phyloP scores from a whole-genome alignment of 2,888 invertebrate genomes.

The Drosophila meridiana region DNA sequence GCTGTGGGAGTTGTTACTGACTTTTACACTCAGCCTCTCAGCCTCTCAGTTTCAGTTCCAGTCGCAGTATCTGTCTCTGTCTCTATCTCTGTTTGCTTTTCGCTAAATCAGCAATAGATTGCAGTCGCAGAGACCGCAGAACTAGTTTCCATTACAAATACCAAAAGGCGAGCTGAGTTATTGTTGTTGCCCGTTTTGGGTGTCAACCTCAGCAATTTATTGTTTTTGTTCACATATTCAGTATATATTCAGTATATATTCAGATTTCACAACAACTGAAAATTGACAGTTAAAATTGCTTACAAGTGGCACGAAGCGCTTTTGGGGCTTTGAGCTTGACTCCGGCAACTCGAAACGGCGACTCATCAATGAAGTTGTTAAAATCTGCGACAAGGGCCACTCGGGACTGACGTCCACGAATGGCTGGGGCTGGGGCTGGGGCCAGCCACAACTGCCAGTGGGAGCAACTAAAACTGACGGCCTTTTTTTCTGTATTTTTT shows the following conservation, averaged over 20 bases:
- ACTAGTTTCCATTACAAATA: slow-evolving; percentile 72
- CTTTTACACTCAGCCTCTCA: not conserved
- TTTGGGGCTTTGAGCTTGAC: slow-evolving; percentile 13
- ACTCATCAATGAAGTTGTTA: slow-evolving; percentile 72
- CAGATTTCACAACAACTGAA: slow-evolving; percentile 60
- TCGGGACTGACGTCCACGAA: slow-evolving; percentile 60
- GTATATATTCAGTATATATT: slow-evolving; percentile 54
- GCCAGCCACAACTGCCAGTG: slow-evolving; percentile 15
- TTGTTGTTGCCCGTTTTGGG: slow-evolving; percentile 64
- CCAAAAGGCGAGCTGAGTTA: slow-evolving; percentile 56
- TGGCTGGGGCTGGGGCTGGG: slow-evolving; percentile 10
- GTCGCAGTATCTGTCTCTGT: not conserved
- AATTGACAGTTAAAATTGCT: slow-evolving; percentile 72
- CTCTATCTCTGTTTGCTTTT: slow-evolving; percentile 7
- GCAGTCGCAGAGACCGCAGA: slow-evolving; percentile 53
- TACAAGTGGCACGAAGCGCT: slow-evolving; percentile 66
- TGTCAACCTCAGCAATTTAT: slow-evolving; percentile 75
- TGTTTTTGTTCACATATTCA: slow-evolving; percentile 30
- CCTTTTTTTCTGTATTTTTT: slow-evolving; percentile 1
- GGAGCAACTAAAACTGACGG: slow-evolving; percentile 28
- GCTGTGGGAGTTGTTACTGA: slow-evolving; percentile 37
- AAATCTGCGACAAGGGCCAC: slow-evolving; percentile 75
- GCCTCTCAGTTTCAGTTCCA: not conserved
- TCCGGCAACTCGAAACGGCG: slow-evolving; percentile 24
- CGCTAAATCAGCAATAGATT: slow-evolving; percentile 67